Evolutionary conservation across 2,797 vertebrate species (phyloP).

Genomic region (Falco naumanni): DNA sequence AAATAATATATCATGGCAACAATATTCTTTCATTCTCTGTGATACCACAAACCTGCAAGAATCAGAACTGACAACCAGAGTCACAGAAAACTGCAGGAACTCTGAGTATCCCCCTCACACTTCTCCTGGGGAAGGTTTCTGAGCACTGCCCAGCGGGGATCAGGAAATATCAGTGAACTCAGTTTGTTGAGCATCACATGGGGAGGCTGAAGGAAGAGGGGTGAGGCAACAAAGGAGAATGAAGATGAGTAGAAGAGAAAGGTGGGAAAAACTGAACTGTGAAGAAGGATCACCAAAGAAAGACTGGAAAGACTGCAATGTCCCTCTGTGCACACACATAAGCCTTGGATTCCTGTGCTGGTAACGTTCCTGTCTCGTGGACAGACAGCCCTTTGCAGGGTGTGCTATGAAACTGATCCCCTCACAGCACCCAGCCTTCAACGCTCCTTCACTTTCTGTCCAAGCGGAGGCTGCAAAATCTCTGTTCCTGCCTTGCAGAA

Average conservation of each 20-base stretch:
- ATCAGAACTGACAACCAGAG: neutral
- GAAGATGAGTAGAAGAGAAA: neutral
- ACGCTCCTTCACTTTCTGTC: neutral
- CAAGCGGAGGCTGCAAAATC: neutral
- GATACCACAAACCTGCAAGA: neutral
- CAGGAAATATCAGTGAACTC: neutral
- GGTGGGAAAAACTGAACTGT: neutral
- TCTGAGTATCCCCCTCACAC: neutral
- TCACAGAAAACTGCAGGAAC: neutral
- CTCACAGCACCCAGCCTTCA: neutral
- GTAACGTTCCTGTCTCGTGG: accelerated
- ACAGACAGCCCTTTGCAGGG: neutral
- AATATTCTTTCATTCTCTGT: neutral
- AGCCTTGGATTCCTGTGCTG: neutral
- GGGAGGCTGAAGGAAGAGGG: neutral
- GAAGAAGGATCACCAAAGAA: neutral
- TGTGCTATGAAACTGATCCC: neutral
- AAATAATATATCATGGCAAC: neutral
- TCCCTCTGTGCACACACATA: accelerated
- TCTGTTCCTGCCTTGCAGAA: neutral
- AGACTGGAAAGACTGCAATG: neutral
- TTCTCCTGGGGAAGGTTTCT: neutral
- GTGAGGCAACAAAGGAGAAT: neutral
- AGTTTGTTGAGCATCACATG: neutral
- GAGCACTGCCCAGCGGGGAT: neutral